phyloP scores from a whole-genome alignment of 2,888 invertebrate species.

The Epinotia bilunana region DNA sequence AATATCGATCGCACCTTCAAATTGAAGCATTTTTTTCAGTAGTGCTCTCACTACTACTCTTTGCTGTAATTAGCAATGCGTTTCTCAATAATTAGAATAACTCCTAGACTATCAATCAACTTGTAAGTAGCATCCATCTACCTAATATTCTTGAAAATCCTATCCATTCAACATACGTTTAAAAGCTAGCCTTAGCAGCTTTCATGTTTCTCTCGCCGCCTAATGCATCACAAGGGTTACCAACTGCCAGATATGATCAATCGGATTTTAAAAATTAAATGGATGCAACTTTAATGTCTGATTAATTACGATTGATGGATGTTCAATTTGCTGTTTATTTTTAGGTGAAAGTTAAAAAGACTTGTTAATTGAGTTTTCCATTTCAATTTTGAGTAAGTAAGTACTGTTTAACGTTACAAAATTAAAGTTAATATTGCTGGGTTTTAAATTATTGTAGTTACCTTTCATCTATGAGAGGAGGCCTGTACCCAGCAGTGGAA shows the following conservation, averaged over 20 bases:
- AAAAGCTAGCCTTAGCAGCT: conserved; percentile 8
- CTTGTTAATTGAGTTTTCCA: conserved; percentile 3
- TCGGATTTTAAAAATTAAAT: conserved; percentile 40
- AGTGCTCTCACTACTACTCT: no score
- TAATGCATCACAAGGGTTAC: conserved; percentile 37
- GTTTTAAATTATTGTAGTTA: neutral
- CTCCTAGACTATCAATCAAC: neutral
- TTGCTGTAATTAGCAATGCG: neutral
- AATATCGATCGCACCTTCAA: no score
- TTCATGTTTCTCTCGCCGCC: conserved; percentile 19
- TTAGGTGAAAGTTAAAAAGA: neutral
- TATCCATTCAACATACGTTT: neutral
- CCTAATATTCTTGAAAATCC: neutral
- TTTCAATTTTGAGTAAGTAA: neutral
- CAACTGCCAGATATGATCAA: conserved; percentile 41
- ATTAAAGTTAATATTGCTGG: neutral
- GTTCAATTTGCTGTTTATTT: conserved; percentile 24
- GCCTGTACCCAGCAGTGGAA: no score
- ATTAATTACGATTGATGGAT: conserved; percentile 38
- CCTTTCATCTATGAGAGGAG: no score
- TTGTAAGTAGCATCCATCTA: neutral
- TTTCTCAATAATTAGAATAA: neutral
- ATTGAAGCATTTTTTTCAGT: no score
- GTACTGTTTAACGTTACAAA: neutral
- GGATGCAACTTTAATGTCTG: conserved; percentile 24